phyloP scores from a whole-genome alignment of 1,140 invertebrate genomes.

The Drosophila willistoni region DNA sequence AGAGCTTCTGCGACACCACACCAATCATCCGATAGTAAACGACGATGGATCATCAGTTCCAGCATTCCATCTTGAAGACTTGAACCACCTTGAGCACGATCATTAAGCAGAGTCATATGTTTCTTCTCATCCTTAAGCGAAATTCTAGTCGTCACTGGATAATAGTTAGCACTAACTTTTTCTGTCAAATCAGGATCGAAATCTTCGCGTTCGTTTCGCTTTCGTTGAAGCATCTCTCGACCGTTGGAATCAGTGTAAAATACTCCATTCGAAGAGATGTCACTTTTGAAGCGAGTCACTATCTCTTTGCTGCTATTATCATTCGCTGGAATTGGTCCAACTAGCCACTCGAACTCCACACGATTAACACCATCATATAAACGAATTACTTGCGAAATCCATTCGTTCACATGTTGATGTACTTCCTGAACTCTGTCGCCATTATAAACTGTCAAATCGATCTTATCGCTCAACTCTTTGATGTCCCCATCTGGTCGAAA shows the following conservation, averaged over 20 bases:
- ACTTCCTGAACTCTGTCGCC: conserved; percentile 92
- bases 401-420: conserved; percentile 89
- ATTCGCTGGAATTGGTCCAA: conserved; percentile 94
- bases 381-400: conserved; percentile 92
- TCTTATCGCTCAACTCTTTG: conserved; percentile 83
- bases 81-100: conserved; percentile 94
- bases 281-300: conserved; percentile 88
- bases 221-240: conserved; percentile 91
- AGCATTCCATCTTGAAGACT: conserved; percentile 90
- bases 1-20: conserved; percentile 96
- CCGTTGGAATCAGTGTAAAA: conserved; percentile 99
- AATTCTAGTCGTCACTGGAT: conserved; percentile 95
- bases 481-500: conserved; percentile 88
- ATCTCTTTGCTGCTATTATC: conserved; percentile 93
- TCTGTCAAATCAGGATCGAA: conserved; percentile 89
- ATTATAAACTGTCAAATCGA: conserved; percentile 82
- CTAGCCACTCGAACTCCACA: conserved; percentile 95
- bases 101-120: conserved; percentile 89
- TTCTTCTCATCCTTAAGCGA: conserved; percentile 84
- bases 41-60: conserved; percentile 94
- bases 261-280: conserved; percentile 86
- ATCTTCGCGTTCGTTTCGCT: conserved; percentile 89
- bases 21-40: conserved; percentile 93
- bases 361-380: conserved; percentile 87
- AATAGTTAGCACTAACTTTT: conserved; percentile 94